A percentile compares a stretch with the other conserved stretches of the same genome.
phyloP scores from a whole-genome alignment of 1,140 invertebrate species.

The Monomorium pharaonis region DNA sequence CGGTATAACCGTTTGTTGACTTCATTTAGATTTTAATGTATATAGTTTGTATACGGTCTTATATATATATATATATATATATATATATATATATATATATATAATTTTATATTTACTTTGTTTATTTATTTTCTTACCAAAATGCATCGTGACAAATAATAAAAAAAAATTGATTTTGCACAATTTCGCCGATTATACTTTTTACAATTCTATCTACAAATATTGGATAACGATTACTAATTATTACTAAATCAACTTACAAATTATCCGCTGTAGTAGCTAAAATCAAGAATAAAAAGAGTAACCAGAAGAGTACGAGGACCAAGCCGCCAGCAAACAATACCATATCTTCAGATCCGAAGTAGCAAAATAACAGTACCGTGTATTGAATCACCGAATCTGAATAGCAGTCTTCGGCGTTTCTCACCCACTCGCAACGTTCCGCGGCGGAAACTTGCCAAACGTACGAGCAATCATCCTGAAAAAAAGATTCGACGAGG shows the following conservation, averaged over 20 bases:
- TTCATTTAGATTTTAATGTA: too few relatives aligned
- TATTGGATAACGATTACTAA: background rate
- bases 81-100: background rate
- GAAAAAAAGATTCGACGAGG: constrained; percentile 57
- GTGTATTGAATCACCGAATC: constrained; percentile 78
- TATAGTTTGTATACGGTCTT: too few relatives aligned
- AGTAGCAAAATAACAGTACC: constrained; percentile 78
- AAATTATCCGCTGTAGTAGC: constrained; percentile 89
- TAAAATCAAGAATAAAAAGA: constrained; percentile 88
- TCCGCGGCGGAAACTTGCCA: constrained; percentile 76
- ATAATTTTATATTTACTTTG: too few relatives aligned
- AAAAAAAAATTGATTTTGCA: background rate
- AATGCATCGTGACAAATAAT: background rate
- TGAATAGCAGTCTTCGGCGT: constrained; percentile 75
- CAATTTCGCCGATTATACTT: background rate
- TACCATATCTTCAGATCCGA: constrained; percentile 67
- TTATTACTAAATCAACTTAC: constrained; percentile 72
- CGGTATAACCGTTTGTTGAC: too few relatives aligned
- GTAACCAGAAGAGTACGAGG: constrained; percentile 85
- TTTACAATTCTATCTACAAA: background rate
- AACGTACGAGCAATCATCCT: constrained; percentile 82
- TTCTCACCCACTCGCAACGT: constrained; percentile 79
- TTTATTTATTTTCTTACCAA: background rate
- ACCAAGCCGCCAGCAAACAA: constrained; percentile 74
- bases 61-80: too few relatives aligned